Evolutionary conservation across 2,797 vertebrate species (phyloP).

Genomic region (Acomys russatus): DNA sequence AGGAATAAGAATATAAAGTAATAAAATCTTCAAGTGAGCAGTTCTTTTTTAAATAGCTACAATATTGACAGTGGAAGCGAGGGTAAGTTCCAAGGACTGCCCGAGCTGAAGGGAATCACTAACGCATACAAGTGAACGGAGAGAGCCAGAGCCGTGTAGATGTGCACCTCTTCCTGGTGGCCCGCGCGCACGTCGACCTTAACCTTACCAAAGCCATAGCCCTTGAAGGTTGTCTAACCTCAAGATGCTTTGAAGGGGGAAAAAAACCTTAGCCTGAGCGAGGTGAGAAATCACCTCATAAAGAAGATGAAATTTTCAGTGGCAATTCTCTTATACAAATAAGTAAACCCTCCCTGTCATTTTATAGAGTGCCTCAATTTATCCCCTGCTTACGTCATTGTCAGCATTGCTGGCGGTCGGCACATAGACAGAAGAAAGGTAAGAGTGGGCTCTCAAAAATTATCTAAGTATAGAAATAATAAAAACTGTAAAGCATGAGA

Average conservation of each 20-base stretch:
- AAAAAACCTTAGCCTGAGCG: not conserved
- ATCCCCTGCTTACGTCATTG: not conserved
- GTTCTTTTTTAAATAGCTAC: not conserved
- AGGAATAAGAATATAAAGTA: slow-evolving; percentile 13
- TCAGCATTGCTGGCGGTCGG: not conserved
- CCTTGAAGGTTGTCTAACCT: not conserved
- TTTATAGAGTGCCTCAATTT: not conserved
- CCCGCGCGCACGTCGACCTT: rapidly evolving
- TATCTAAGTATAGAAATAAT: not conserved
- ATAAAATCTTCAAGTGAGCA: not conserved
- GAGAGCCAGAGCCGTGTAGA: not conserved
- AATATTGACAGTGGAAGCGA: not conserved
- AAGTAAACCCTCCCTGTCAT: not conserved
- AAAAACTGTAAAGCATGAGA: not conserved
- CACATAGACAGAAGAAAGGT: not conserved
- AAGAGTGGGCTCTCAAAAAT: not conserved
- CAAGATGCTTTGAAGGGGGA: not conserved
- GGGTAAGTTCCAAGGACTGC: not conserved
- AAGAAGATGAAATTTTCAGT: not conserved
- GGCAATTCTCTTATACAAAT: not conserved
- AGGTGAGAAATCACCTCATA: no score
- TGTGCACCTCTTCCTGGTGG: rapidly evolving
- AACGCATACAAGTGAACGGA: not conserved
- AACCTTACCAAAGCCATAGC: not conserved
- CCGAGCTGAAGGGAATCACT: not conserved